Conservation (phyloP, 2,113 vertebrate genomes). For the Seriola quinqueradiata region DNA sequence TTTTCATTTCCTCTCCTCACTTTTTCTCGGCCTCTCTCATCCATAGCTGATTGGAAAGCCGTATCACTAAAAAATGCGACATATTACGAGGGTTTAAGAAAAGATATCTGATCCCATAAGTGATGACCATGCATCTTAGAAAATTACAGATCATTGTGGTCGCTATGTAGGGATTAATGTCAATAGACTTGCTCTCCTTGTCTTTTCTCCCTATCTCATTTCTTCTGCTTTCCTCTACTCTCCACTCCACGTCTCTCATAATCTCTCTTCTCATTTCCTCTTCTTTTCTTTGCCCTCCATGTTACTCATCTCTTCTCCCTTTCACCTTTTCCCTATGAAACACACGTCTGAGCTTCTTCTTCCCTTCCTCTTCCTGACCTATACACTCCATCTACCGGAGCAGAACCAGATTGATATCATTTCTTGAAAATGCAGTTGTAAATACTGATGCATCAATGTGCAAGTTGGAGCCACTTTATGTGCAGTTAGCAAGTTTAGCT, state of each 20-base stretch:
- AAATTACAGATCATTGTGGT: slow-evolving; percentile 47
- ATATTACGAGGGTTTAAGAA: slow-evolving; percentile 37
- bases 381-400: neutral
- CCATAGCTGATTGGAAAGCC: slow-evolving; percentile 40
- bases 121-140: slow-evolving; percentile 18
- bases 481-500: too few relatives aligned
- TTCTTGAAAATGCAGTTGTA: too few relatives aligned
- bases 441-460: too few relatives aligned
- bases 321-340: neutral
- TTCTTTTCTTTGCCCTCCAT: slow-evolving; percentile 21
- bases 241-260: neutral
- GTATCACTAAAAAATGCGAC: slow-evolving; percentile 27
- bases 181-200: slow-evolving; percentile 29
- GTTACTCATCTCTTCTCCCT: slow-evolving; percentile 1
- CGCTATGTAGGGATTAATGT: slow-evolving; percentile 12
- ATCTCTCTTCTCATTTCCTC: slow-evolving; percentile 57
- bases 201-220: slow-evolving; percentile 14
- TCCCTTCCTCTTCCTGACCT: neutral
- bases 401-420: neutral
- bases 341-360: neutral
- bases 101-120: slow-evolving; percentile 55
- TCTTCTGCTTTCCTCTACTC: slow-evolving; percentile 14
- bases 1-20: slow-evolving; percentile 66
- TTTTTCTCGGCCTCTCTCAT: slow-evolving; percentile 14
- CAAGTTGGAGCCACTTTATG: too few relatives aligned